phyloP scores from a whole-genome alignment of 2,797 vertebrate genomes.

The Lepilemur septentrionalis region DNA sequence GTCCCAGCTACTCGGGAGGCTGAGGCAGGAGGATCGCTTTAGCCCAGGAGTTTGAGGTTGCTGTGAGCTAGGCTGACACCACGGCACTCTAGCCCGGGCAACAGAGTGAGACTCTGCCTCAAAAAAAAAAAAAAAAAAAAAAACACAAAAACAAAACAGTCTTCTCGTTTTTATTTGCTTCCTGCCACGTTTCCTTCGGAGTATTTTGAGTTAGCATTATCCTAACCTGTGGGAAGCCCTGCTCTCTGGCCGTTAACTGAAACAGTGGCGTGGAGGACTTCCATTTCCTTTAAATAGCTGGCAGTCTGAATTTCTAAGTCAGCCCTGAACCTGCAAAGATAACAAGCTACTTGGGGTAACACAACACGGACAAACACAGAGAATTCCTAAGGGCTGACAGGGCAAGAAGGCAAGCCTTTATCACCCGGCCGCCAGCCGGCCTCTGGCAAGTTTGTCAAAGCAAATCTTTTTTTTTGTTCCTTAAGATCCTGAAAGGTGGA shows the following conservation, averaged over 20 bases:
- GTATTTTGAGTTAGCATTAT: slow-evolving; percentile 69
- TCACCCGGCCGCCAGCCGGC: slow-evolving; percentile 44
- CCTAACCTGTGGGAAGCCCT: slow-evolving; percentile 55
- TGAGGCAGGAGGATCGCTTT: no score
- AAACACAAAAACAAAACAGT: not conserved
- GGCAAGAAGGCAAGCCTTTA: slow-evolving; percentile 72
- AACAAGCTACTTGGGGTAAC: slow-evolving; percentile 87
- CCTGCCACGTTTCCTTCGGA: slow-evolving; percentile 17
- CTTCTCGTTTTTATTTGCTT: not conserved
- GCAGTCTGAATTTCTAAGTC: slow-evolving; percentile 85
- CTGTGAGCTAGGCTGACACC: no score
- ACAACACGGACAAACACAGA: slow-evolving; percentile 90
- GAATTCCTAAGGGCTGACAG: slow-evolving; percentile 93
- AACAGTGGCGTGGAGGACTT: slow-evolving; percentile 74
- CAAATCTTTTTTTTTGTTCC: not conserved
- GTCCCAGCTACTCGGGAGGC: no score
- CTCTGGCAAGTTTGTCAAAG: slow-evolving; percentile 63
- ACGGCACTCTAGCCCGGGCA: no score
- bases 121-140: no score
- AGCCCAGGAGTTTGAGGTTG: no score
- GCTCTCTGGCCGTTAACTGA: slow-evolving; percentile 79
- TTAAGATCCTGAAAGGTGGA: slow-evolving; percentile 64
- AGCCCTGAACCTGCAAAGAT: slow-evolving; percentile 86
- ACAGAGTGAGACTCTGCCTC: no score
- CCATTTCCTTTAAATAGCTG: slow-evolving; percentile 89